A percentile compares a stretch with the other conserved stretches of the same genome.
Evolutionary conservation across 23 tunicate genomes (phyloP).

Genomic region (Ciona savignyi): DNA sequence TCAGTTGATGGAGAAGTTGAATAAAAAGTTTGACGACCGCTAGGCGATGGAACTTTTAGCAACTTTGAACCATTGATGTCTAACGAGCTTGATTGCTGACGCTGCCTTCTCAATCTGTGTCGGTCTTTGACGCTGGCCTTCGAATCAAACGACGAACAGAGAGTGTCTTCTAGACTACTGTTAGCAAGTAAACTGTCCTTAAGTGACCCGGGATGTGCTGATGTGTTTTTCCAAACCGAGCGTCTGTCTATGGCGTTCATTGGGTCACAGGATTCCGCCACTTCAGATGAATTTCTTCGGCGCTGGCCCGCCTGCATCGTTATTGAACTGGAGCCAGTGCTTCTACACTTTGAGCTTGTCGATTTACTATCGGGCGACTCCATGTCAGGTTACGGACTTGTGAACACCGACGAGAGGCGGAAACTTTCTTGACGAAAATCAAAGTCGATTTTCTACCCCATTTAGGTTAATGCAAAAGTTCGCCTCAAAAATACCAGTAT

Average conservation of each 20-base stretch:
- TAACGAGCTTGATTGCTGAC: not conserved
- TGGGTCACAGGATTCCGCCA: no score
- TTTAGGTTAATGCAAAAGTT: no score
- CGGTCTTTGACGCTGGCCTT: not conserved
- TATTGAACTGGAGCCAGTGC: no score
- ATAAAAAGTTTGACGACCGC: constrained; percentile 21
- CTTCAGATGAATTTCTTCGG: no score
- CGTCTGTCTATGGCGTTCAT: constrained; percentile 15
- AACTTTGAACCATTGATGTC: constrained; percentile 8
- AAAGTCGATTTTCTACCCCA: no score
- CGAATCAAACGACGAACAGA: constrained; percentile 12
- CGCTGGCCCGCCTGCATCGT: no score
- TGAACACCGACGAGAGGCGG: no score
- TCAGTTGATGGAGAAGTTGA: constrained; percentile 78
- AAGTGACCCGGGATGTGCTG: constrained; percentile 12
- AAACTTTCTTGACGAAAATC: no score
- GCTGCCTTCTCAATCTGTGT: not conserved
- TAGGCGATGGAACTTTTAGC: constrained; percentile 43
- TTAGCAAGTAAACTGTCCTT: constrained; percentile 32
- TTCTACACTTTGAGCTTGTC: no score
- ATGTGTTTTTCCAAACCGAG: constrained; percentile 25
- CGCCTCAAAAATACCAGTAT: no score
- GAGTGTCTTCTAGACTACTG: constrained; percentile 21
- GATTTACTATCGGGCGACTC: no score
- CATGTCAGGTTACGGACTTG: no score